Conservation (phyloP, 2,888 invertebrate genomes). For the Asteroscopus sphinx region DNA sequence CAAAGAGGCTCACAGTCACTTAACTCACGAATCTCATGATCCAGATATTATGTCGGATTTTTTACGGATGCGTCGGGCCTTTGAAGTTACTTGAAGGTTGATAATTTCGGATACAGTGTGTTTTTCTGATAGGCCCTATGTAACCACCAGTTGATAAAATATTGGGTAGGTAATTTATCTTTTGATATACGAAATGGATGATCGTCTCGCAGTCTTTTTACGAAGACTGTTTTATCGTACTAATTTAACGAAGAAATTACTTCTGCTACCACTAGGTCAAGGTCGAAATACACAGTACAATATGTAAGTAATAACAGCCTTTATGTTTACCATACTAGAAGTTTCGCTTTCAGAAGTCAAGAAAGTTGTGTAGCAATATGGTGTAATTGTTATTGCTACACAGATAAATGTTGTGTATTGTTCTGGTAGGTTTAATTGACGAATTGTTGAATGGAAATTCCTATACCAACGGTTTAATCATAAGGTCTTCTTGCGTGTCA, state of each 20-base stretch:
- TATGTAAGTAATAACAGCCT: too few relatives aligned
- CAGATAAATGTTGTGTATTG: too few relatives aligned
- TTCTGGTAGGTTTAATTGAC: too few relatives aligned
- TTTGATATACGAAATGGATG: constrained; percentile 7
- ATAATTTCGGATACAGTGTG: constrained; percentile 18
- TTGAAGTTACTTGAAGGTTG: constrained; percentile 39
- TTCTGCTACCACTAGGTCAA: too few relatives aligned
- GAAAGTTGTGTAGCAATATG: too few relatives aligned
- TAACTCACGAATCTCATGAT: constrained; percentile 14
- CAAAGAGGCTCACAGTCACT: constrained; percentile 39
- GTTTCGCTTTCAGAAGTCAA: too few relatives aligned
- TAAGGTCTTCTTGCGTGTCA: too few relatives aligned
- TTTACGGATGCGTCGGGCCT: constrained; percentile 34
- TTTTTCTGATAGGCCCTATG: constrained; percentile 8
- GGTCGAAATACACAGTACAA: too few relatives aligned
- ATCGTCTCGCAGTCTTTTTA: background rate
- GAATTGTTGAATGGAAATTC: too few relatives aligned
- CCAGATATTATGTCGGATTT: constrained; percentile 26
- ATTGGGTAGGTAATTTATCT: constrained; percentile 14
- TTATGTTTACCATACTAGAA: too few relatives aligned
- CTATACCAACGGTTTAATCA: too few relatives aligned
- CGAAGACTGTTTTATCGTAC: background rate
- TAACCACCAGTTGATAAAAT: constrained; percentile 23
- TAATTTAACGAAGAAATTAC: background rate
- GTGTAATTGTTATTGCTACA: too few relatives aligned